Evolutionary conservation across 2,113 vertebrate species (phyloP).

Genomic region (Peromyscus polionotus): DNA sequence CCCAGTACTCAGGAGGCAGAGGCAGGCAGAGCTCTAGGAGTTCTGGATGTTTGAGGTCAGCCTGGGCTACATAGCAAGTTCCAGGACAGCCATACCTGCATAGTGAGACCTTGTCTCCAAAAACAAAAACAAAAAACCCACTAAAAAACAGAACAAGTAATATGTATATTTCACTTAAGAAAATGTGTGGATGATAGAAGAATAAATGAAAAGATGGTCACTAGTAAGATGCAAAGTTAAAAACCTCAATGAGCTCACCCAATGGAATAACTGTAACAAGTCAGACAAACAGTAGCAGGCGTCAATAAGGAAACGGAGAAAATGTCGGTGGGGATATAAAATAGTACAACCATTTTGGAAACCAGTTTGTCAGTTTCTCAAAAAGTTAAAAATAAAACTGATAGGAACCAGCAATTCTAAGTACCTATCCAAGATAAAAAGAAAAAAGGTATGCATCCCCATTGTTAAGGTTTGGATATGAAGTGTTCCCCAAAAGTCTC

Average conservation of each 20-base stretch:
- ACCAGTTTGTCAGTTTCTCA: conserved; percentile 13
- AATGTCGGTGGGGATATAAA: not conserved
- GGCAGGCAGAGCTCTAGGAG: not conserved
- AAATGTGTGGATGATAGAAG: not conserved
- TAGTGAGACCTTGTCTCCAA: not conserved
- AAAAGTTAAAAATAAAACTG: conserved; percentile 46
- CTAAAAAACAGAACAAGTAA: not conserved
- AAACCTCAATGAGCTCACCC: not conserved
- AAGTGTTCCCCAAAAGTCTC: not conserved
- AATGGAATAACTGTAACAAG: not conserved
- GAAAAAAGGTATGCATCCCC: not conserved
- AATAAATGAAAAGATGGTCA: conserved; percentile 13
- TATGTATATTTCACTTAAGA: not conserved
- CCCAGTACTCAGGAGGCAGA: not conserved
- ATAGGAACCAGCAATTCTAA: not conserved
- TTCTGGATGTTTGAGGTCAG: not conserved
- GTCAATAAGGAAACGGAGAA: not conserved
- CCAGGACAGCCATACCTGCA: not conserved
- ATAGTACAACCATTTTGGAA: conserved; percentile 1
- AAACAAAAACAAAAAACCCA: not conserved
- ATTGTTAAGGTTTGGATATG: not conserved
- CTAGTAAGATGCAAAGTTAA: conserved; percentile 34
- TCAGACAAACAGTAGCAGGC: not conserved
- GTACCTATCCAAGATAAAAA: not conserved
- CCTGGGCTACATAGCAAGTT: not conserved